These are phyloP conservation scores for Ranitomeya imitator DNA, from an alignment of 2,113 vertebrate species.

Conservation along the genomic window DNA sequence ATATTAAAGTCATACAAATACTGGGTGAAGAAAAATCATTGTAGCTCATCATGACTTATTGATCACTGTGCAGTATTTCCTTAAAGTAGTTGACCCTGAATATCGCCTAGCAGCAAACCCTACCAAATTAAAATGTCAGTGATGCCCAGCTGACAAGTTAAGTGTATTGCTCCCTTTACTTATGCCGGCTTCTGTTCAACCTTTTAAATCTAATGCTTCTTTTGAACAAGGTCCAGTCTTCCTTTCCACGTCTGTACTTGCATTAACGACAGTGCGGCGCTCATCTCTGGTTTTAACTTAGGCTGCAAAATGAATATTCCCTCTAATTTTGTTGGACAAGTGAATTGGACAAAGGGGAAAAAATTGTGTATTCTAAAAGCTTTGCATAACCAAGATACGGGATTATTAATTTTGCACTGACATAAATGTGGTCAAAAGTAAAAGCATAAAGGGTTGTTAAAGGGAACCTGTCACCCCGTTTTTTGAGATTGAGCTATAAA, in stretches of 20 bases:
- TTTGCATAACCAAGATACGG: not conserved
- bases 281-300: not conserved
- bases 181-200: not conserved
- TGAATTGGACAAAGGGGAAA: not conserved
- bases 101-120: constrained; percentile 13
- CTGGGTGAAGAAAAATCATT: not conserved
- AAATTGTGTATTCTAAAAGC: not conserved
- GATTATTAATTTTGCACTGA: not conserved
- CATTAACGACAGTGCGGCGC: not conserved
- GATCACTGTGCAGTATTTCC: constrained; percentile 33
- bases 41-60: constrained; percentile 18
- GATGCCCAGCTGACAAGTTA: constrained; percentile 36
- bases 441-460: not conserved
- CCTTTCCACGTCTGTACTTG: constrained; percentile 13
- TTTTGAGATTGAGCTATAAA: no score
- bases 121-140: constrained; percentile 47
- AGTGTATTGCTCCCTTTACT: constrained; percentile 35
- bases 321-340: not conserved
- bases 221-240: constrained; percentile 48
- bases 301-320: not conserved
- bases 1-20: constrained; percentile 18
- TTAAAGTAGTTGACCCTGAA: constrained; percentile 44
- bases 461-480: no score
- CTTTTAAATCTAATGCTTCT: constrained; percentile 45
- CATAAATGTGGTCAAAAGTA: not conserved